Percentiles rank a stretch among this genome's conserved stretches.
These are phyloP conservation scores for Yponomeuta plumbellus DNA, from an alignment of 2,888 invertebrate species.

Conservation along the genomic window DNA sequence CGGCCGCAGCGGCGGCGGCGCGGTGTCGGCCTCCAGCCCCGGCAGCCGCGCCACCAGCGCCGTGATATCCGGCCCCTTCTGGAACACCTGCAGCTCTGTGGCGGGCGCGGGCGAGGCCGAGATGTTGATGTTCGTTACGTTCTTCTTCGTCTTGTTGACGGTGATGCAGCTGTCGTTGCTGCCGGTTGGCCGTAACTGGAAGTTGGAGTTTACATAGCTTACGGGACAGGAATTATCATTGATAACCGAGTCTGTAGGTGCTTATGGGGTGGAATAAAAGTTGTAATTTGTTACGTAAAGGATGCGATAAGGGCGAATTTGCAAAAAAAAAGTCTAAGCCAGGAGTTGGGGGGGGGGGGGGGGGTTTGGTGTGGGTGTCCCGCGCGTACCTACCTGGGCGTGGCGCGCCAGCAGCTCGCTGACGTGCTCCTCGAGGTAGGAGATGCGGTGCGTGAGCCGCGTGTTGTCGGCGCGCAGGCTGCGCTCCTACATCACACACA, in stretches of 20 bases:
- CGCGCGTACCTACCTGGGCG: conserved; percentile 39
- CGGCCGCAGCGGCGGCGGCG: conserved; percentile 69
- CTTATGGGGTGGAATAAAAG: too few relatives aligned
- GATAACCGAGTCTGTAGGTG: neutral
- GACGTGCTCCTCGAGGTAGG: conserved; percentile 93
- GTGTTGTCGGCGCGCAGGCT: conserved; percentile 86
- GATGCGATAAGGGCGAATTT: neutral
- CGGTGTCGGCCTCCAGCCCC: conserved; percentile 67
- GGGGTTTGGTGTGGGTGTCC: neutral
- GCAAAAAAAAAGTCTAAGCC: neutral
- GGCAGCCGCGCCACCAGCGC: conserved; percentile 81
- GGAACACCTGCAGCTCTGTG: conserved; percentile 80
- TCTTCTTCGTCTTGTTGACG: conserved; percentile 77
- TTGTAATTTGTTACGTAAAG: neutral
- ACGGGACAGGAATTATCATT: neutral
- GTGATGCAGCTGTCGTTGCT: conserved; percentile 67
- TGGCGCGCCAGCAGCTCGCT: conserved; percentile 74
- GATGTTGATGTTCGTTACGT: conserved; percentile 84
- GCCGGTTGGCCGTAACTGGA: conserved; percentile 55
- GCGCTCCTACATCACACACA: conserved; percentile 78
- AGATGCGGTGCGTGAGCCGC: conserved; percentile 89
- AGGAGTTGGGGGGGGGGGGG: neutral
- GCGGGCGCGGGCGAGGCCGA: conserved; percentile 71
- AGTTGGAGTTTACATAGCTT: conserved; percentile 10
- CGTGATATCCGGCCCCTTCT: conserved; percentile 88